Evolutionary conservation across 2,888 invertebrate species (phyloP), one percentile per base, ranked within the genome.

Genomic region (Catocala sponsa): DNA sequence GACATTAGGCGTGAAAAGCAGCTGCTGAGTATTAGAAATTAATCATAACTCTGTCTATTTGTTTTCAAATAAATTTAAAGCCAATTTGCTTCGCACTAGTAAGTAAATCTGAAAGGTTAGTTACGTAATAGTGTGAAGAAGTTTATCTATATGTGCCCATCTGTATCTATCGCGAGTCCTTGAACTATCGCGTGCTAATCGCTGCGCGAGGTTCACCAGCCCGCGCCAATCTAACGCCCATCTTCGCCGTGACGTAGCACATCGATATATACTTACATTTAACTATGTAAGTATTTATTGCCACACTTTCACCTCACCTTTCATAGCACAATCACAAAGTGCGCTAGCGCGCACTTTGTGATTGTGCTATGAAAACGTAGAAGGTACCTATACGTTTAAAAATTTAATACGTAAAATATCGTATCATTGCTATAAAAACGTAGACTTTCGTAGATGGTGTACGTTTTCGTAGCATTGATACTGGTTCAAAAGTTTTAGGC

Each of bases 181-280:
- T 91, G 91, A 91, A 88, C 91, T 87, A 88, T 90, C 81, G 90
- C 91, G 91, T 91, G 92, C 78, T 84, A 83, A 84, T 85, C 81
- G 83, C 73, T 70, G 68, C 77, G 71, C 77, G 72, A 76, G 65
- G 70, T 68, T 74, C 68, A 65, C 70, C 63, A 74, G 75, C 72
- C 57, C 65, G 64, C 75, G 52, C 69, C 77, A 76, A 68, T 72
- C 78, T 70, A 72, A 63, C 71, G 62, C 65, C 76, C 67, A 70
- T 76, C 78, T 76, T 65, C 51, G 42, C 46, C 64, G 65, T 76
- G 79, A 76, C 77, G 70, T 74, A 67, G 77, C 61, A 68, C 59
- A 44, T 55, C 42, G 49, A 57, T 54, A 48, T 32, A 56, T 51
- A 47, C 51, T 33, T 71, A 52, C 53, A 44, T 65, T 55, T 54